Evolutionary conservation across 2,113 vertebrate genomes (phyloP).

Genomic region (Candoia aspera): DNA sequence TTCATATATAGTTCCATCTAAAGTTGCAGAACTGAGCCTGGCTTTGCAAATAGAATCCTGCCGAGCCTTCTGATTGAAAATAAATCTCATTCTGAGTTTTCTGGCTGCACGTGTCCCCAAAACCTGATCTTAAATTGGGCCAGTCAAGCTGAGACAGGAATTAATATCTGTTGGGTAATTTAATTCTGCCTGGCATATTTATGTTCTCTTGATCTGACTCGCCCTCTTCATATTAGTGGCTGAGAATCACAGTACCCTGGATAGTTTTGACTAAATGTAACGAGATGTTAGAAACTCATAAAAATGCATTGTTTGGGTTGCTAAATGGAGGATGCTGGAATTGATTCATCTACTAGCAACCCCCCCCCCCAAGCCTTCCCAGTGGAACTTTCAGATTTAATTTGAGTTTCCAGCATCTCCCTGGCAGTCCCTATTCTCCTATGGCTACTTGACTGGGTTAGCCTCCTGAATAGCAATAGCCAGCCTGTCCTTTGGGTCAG

Average conservation of each 20-base stretch:
- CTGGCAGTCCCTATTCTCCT: background rate
- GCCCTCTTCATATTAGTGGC: background rate
- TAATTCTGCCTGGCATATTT: background rate
- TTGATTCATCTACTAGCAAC: background rate
- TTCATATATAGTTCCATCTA: background rate
- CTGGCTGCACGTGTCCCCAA: background rate
- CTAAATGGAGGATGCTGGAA: background rate
- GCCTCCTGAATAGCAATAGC: background rate
- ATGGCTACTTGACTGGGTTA: conserved; percentile 1
- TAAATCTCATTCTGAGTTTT: background rate
- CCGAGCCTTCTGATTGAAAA: background rate
- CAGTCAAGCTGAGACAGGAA: background rate
- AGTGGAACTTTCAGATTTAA: background rate
- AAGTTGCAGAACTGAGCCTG: background rate
- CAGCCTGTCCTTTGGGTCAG: background rate
- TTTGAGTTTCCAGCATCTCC: background rate
- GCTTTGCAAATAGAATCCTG: background rate
- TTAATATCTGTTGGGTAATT: background rate
- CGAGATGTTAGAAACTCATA: background rate
- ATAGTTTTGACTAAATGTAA: background rate
- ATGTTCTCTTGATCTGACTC: background rate
- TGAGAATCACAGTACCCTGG: background rate
- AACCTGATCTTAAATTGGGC: background rate
- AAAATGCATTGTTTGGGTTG: background rate
- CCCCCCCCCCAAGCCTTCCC: background rate